Base-by-base conservation (phyloP, 53 echinoderm and acorn worm species). In the Zoroaster sp. region DNA sequence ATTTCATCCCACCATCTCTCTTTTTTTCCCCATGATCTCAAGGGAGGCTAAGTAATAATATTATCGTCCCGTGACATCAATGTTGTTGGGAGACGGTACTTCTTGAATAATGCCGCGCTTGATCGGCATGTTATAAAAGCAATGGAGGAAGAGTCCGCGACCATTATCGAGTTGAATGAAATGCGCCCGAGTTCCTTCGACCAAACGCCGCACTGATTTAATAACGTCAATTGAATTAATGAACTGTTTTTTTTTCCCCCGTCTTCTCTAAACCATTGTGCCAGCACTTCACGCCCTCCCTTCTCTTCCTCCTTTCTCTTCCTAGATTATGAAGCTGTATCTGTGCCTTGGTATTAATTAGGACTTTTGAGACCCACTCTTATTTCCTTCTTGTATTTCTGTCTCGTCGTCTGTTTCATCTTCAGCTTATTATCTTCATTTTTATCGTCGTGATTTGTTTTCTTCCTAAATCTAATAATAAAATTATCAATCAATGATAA, bases 111-210 rank as follows among this genome's bases (percentile, higher is more conserved):
- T 23, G 79, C 37, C 66, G 85, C 71, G 46, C 85, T 85, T 85
- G 85, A 71, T 45, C 85, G 85, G 85, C 49, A 34, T 12, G 71
- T n/a, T 47, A 37, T 71, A 70, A 85, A 85, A 71, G 82, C 66
- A 66, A 66, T 23, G 18, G 82, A 32, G 65, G 82, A 13, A 70
- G 51, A 70, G 38, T 59, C 70, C 46, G 40, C 21, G 69, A 45
- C 85, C 85, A 85, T 85, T 85, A 85, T 85, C 70, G 85, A 46
- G 44, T 70, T 71, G 70, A 85, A 85, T 85, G 85, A 6, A 85
- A 85, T 49, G 70, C 85, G 85, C 85, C 85, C 23, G 45, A 85
- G 52, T 70, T 70, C 85, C 49, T 70, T 69, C 85, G 18, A 85
- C 63, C 71, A 85, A 51, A 83, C 49, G 70, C 34, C 69, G 46